Base-by-base conservation (phyloP, 2,113 vertebrate genomes). In the Rana temporaria region DNA sequence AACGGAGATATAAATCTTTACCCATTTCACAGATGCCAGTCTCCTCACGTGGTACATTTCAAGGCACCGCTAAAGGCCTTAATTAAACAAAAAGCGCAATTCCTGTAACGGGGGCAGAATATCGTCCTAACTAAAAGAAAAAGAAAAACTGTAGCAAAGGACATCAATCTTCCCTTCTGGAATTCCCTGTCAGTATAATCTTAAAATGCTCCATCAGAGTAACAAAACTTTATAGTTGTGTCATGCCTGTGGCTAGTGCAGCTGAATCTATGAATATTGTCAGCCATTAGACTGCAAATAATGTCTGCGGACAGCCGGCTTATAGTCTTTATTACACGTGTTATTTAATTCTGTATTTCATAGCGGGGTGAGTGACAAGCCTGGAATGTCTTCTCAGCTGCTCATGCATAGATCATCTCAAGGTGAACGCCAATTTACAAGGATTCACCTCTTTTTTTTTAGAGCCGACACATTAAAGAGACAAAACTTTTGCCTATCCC, bases 231-330 rank as follows among this genome's bases (percentile, higher is more conserved):
- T 79, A 68, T 67, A 38, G 77, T 66, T 67, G 38, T 67, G 77
- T 57, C 64, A 56, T 79, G 77, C 77, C 77, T 79, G 67, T 67
- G 77, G 77, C 64, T 79, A 67, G 77, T 66, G 11, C 77, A 56
- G 77, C 64, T 79, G 67, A 67, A 79, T 79, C 77, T 68, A 57
- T 79, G 77, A 68, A 68, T 79, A 68, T 55, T 67, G 77, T 79
- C 77, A 79, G 64, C 77, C 77, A 79, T 79, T 79, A 79, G 77
- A 79, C 64, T 79, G 77, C 48, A 56, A 59, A 79, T 79, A 79
- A 79, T 79, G 64, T 56, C 64, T 67, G n/a, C 53, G 64, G 77
- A 79, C 77, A 79, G 77, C 52, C 42, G 64, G 48, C 64, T 68
- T 55, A 67, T 79, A 34, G 53, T 57, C 77, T 68, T 79, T 67